Percentiles rank a stretch among this genome's conserved stretches.
Evolutionary conservation across 2,113 vertebrate genomes (phyloP).

Genomic region (Colistium nudipinnis): DNA sequence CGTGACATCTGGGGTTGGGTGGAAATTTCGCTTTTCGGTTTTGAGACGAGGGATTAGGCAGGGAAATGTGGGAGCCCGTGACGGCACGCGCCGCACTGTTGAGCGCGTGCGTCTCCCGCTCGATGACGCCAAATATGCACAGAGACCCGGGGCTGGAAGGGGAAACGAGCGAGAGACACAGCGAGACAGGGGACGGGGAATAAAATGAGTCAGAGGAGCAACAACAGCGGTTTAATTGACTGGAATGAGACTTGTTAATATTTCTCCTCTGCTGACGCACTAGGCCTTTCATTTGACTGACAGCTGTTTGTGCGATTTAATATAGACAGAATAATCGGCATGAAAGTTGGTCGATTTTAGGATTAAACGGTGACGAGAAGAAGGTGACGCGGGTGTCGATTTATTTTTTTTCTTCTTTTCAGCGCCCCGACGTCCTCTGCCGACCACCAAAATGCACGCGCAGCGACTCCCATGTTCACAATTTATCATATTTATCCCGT

Average conservation of each 20-base stretch:
- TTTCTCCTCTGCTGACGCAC: constrained; percentile 9
- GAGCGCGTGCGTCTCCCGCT: background rate
- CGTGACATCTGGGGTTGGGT: constrained; percentile 47
- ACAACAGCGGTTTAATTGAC: constrained; percentile 18
- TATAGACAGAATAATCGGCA: constrained; percentile 4
- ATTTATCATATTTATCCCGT: background rate
- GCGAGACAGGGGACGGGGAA: background rate
- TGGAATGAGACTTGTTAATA: constrained; percentile 27
- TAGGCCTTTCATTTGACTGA: constrained; percentile 4
- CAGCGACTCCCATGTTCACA: constrained; percentile 7
- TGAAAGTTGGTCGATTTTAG: constrained; percentile 5
- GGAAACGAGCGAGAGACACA: constrained; percentile 12
- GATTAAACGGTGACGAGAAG: constrained; percentile 44
- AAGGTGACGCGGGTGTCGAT: constrained; percentile 49
- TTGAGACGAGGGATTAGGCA: constrained; percentile 67
- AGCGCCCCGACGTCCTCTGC: background rate
- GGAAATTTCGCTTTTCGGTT: constrained; percentile 58
- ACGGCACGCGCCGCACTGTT: constrained; percentile 7
- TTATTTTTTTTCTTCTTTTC: constrained; percentile 14
- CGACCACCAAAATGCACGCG: constrained; percentile 19
- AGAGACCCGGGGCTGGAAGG: constrained; percentile 25
- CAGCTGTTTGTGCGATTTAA: background rate
- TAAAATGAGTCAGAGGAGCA: constrained; percentile 36
- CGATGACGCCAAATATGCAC: constrained; percentile 57
- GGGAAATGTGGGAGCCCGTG: constrained; percentile 34